A percentile compares a stretch with the other conserved stretches of the same genome.
Conservation (phyloP, 2,888 invertebrate species). For the Pemphredon lugubris region DNA sequence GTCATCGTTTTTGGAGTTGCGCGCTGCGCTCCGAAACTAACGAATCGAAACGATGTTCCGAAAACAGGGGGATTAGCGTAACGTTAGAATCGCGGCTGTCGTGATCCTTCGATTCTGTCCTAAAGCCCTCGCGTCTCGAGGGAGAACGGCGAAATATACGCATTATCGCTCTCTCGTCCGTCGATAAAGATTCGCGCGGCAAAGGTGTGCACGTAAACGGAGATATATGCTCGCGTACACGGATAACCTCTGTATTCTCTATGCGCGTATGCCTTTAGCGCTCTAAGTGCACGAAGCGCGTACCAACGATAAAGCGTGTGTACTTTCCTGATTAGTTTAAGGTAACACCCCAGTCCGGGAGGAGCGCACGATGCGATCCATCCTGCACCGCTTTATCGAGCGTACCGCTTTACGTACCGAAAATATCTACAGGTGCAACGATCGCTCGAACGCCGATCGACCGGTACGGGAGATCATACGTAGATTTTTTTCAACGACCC, state of each 20-base stretch:
- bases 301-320: constrained; percentile 39
- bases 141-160: not conserved
- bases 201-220: constrained; percentile 5
- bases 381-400: constrained; percentile 8
- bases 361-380: constrained; percentile 4
- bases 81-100: no score
- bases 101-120: no score
- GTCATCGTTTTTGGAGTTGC: constrained; percentile 48
- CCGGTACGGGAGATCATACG: not conserved
- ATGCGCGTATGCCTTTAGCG: constrained; percentile 7
- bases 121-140: no score
- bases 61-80: constrained; percentile 4
- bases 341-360: constrained; percentile 13
- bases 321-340: constrained; percentile 50
- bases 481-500: no score
- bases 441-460: constrained; percentile 1
- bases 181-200: constrained; percentile 24
- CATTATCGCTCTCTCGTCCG: constrained; percentile 2
- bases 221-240: constrained; percentile 2
- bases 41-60: constrained; percentile 13
- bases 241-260: constrained; percentile 13
- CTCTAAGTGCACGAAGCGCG: constrained; percentile 40
- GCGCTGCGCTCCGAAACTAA: constrained; percentile 21
- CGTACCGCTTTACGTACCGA: not conserved
- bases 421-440: constrained; percentile 4